Evolutionary conservation across 2,113 vertebrate species (phyloP), one percentile per base, ranked within the genome.

Genomic region (Dromiciops gliroides): DNA sequence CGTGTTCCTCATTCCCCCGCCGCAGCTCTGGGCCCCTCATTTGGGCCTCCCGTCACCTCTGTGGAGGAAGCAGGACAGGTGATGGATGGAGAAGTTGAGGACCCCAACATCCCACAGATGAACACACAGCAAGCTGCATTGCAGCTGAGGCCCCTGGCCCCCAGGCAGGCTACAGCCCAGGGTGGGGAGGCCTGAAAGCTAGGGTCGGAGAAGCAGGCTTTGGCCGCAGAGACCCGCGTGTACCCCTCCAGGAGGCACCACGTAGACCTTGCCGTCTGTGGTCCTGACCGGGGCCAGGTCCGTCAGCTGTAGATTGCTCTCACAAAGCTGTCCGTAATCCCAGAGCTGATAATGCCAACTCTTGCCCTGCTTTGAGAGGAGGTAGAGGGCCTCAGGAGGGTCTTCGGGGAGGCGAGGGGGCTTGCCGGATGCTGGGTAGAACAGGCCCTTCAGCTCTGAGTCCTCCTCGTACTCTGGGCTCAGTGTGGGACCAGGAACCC

Each of bases 281-380:
- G 97, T 98, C 96, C 99, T 98, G 50, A 98, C 97, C 2, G 99
- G 99, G 25, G 98, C 99, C 97, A 99, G 98, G 48, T 98, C 98
- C 0, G 53, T 98, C 67, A 99, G 98, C 96, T 99, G 99, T n/a
- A 97, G 89, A 37, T 99, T 99, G 98, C 99, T 99, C 5, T 98
- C 97, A 50, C 97, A 97, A 8, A 99, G 90, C 2, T 96, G 96
- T 48, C 98, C 96, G 48, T 99, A 97, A 94, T 96, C 98, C 99
- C 99, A 99, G 93, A 99, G 97, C 97, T 99, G 99, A 96, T 99
- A 99, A 89, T 98, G 99, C 94, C 99, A 98, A 96, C 99, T 99
- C 97, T 99, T 99, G 51, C 99, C 99, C 97, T 99, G 99, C 97
- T 99, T 99, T 49, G 95, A 96, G 44, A 98, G 97, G 44, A 98